Percentiles rank a stretch among this genome's conserved stretches.
phyloP scores from a whole-genome alignment of 35 echinoderm and acorn worm genomes.

The Lytechinus variegatus region DNA sequence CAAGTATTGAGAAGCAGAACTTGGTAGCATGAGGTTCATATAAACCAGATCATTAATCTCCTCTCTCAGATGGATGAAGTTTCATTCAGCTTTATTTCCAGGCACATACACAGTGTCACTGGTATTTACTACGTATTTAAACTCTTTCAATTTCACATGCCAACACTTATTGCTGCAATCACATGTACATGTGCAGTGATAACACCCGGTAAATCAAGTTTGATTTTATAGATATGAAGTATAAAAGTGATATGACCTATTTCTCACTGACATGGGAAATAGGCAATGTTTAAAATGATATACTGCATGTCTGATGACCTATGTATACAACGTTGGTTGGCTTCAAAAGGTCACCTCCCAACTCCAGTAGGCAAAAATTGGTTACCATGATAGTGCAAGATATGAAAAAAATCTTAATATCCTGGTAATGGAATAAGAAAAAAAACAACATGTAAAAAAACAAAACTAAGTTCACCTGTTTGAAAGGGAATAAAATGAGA shows the following conservation, averaged over 20 bases:
- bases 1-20: not conserved
- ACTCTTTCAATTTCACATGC: not conserved
- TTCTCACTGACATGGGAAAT: not conserved
- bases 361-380: not conserved
- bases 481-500: not conserved
- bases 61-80: not conserved
- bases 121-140: not conserved
- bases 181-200: not conserved
- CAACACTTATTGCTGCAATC: not conserved
- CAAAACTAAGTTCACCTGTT: not conserved
- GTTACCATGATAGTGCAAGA: not conserved
- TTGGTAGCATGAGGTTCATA: not conserved
- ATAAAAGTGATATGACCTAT: not conserved
- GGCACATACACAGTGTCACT: not conserved
- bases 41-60: slow-evolving; percentile 6
- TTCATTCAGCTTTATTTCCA: not conserved
- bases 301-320: not conserved
- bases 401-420: not conserved
- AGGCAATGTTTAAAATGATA: too few relatives aligned
- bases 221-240: not conserved
- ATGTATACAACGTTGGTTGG: not conserved
- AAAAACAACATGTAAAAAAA: not conserved
- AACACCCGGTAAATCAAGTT: slow-evolving; percentile 3
- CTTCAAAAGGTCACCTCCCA: not conserved
- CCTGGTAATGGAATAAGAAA: not conserved